Evolutionary conservation across 1,140 invertebrate genomes (phyloP).

Genomic region (Zeugodacus cucurbitae): DNA sequence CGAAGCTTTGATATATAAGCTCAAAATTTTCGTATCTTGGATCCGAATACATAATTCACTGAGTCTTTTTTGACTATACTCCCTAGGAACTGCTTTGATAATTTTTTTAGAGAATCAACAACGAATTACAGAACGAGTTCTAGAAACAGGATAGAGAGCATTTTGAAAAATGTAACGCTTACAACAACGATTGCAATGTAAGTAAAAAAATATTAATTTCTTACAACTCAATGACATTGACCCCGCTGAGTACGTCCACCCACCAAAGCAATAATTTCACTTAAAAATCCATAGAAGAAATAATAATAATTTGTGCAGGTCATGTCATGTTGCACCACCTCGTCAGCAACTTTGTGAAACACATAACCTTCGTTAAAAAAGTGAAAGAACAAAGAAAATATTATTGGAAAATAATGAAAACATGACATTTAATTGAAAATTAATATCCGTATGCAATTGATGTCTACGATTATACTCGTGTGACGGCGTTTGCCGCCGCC

Average conservation of each 20-base stretch:
- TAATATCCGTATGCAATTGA: neutral
- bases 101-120: no score
- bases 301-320: neutral
- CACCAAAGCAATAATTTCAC: neutral
- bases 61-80: no score
- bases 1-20: no score
- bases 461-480: neutral
- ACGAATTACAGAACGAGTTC: no score
- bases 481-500: neutral
- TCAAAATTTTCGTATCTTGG: no score
- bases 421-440: conserved; percentile 16
- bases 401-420: neutral
- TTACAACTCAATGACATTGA: no score
- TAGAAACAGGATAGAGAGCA: no score
- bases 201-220: no score
- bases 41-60: no score
- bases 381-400: neutral
- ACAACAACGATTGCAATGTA: no score
- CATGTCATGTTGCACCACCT: neutral
- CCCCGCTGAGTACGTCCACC: neutral
- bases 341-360: neutral
- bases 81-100: no score
- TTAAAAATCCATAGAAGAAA: neutral
- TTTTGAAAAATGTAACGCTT: no score
- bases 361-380: neutral